phyloP scores from a whole-genome alignment of 2,113 vertebrate genomes.

The Panthera leo region DNA sequence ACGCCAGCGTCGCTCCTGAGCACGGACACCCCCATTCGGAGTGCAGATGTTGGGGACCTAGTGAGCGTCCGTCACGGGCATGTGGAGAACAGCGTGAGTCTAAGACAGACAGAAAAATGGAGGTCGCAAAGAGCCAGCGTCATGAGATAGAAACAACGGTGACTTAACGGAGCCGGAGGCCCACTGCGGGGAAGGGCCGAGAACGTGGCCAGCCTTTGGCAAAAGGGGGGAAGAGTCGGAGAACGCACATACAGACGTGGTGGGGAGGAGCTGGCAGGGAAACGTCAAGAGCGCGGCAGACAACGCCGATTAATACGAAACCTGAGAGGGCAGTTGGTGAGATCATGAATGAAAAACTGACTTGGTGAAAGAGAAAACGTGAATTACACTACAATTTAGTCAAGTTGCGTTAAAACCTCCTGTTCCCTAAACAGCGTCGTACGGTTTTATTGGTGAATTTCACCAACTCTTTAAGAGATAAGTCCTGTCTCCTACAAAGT shows the following conservation, averaged over 20 bases:
- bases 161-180: not conserved
- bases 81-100: not conserved
- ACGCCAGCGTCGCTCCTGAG: not conserved
- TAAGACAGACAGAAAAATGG: not conserved
- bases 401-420: rapidly evolving
- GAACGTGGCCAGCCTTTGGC: too few relatives aligned
- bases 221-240: too few relatives aligned
- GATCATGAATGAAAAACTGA: rapidly evolving
- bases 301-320: rapidly evolving
- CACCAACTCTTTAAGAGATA: not conserved
- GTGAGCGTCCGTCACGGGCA: rapidly evolving
- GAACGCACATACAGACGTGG: rapidly evolving
- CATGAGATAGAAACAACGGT: not conserved
- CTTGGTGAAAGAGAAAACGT: not conserved
- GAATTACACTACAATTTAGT: not conserved
- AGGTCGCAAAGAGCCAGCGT: not conserved
- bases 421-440: too few relatives aligned
- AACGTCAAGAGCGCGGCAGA: rapidly evolving
- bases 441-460: not conserved
- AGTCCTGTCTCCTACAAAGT: rapidly evolving
- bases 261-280: rapidly evolving
- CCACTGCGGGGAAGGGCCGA: rapidly evolving
- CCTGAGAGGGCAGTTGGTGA: rapidly evolving
- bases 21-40: not conserved
- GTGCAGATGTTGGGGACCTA: not conserved